phyloP scores from a whole-genome alignment of 2,888 invertebrate genomes.

The Drosophila sordidapex region DNA sequence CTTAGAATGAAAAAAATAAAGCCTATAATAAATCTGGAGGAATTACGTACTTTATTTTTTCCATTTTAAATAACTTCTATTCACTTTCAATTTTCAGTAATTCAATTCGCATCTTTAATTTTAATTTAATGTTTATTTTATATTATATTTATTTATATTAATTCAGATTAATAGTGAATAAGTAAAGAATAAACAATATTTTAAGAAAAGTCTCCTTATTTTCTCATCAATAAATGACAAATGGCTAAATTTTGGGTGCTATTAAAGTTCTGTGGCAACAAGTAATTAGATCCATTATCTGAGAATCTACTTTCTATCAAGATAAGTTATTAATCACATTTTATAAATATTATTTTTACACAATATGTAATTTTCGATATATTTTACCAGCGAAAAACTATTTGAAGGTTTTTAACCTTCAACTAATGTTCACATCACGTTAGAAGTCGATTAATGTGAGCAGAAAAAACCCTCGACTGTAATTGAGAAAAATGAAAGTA shows the following conservation, averaged over 20 bases:
- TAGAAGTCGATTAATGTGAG: conserved; percentile 15
- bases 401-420: background rate
- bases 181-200: no score
- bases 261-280: background rate
- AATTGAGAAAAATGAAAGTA: conserved; percentile 9
- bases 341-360: background rate
- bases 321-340: background rate
- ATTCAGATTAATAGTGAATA: no score
- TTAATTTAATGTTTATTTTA: background rate
- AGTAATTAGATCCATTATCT: background rate
- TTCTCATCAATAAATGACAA: background rate
- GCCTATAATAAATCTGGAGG: background rate
- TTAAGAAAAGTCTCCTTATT: background rate
- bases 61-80: background rate
- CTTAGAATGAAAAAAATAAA: background rate
- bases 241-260: accelerated
- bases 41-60: background rate
- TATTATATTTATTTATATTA: no score
- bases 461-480: conserved; percentile 4
- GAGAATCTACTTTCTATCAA: background rate
- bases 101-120: background rate
- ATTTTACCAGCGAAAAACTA: background rate
- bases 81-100: background rate
- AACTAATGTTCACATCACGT: background rate
- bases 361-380: background rate